phyloP scores from a whole-genome alignment of 2,888 invertebrate genomes.

The Hypolimnas misippus region DNA sequence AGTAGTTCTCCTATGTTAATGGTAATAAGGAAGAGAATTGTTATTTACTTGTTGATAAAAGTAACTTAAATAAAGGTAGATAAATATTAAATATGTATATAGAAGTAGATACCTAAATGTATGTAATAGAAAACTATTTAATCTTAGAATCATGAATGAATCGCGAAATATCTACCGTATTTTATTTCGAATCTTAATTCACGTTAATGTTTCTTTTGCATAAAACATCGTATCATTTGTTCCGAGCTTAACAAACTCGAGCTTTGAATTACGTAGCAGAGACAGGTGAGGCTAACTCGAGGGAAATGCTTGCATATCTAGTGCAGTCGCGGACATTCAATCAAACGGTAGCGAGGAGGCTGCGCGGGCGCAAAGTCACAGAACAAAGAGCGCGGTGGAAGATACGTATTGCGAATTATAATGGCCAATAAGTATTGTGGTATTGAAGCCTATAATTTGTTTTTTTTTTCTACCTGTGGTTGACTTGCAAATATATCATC shows the following conservation, averaged over 20 bases:
- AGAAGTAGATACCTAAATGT: no score
- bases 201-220: constrained; percentile 17
- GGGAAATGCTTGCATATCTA: constrained; percentile 36
- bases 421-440: no score
- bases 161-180: not conserved
- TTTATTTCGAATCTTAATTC: not conserved
- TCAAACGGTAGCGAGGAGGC: constrained; percentile 52
- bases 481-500: no score
- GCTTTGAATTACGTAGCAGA: constrained; percentile 15
- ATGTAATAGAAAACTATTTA: not conserved
- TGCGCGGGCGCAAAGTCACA: constrained; percentile 46
- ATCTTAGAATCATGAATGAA: not conserved
- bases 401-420: not conserved
- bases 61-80: not conserved
- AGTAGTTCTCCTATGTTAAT: no score
- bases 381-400: constrained; percentile 11
- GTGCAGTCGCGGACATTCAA: constrained; percentile 44
- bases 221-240: constrained; percentile 27
- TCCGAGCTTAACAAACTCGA: constrained; percentile 25
- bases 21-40: no score
- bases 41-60: no score
- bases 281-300: constrained; percentile 28
- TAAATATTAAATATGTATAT: no score
- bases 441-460: no score
- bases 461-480: no score